Evolutionary conservation across 2,113 vertebrate species (phyloP).

Genomic region (Triplophysa siluroides): DNA sequence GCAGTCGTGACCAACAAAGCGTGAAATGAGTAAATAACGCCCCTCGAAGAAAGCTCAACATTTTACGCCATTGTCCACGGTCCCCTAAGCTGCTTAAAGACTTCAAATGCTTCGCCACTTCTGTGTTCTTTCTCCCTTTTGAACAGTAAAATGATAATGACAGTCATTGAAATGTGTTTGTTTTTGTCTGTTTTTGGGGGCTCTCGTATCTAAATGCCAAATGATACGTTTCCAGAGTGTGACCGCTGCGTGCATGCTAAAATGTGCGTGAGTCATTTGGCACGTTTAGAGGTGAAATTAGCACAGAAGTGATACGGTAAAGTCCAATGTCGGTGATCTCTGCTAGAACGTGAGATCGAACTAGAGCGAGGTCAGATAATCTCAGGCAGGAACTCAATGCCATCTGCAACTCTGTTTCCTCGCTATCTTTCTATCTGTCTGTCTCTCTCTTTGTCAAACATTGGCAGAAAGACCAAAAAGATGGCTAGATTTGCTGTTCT

Average conservation of each 20-base stretch:
- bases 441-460: slow-evolving; percentile 21
- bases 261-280: slow-evolving; percentile 16
- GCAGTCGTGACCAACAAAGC: slow-evolving; percentile 44
- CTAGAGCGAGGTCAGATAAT: slow-evolving; percentile 5
- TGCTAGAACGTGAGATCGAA: slow-evolving; percentile 2
- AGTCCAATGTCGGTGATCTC: slow-evolving; percentile 13
- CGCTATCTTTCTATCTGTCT: slow-evolving; percentile 14
- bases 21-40: slow-evolving; percentile 51
- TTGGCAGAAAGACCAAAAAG: slow-evolving; percentile 1
- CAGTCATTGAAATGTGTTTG: slow-evolving; percentile 45
- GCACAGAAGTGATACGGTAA: slow-evolving; percentile 5
- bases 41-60: slow-evolving; percentile 36
- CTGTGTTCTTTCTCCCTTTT: slow-evolving; percentile 37
- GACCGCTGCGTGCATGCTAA: slow-evolving; percentile 23
- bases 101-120: slow-evolving; percentile 45
- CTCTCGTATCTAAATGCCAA: slow-evolving; percentile 23
- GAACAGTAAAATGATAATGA: slow-evolving; percentile 43
- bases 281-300: slow-evolving; percentile 18
- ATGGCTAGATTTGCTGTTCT: slow-evolving; percentile 9
- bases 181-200: slow-evolving; percentile 26
- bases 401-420: neutral
- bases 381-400: slow-evolving; percentile 9
- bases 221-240: slow-evolving; percentile 22
- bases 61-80: slow-evolving; percentile 34
- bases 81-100: slow-evolving; percentile 53